phyloP scores from a whole-genome alignment of 2,888 invertebrate species.

The Acleris laterana region DNA sequence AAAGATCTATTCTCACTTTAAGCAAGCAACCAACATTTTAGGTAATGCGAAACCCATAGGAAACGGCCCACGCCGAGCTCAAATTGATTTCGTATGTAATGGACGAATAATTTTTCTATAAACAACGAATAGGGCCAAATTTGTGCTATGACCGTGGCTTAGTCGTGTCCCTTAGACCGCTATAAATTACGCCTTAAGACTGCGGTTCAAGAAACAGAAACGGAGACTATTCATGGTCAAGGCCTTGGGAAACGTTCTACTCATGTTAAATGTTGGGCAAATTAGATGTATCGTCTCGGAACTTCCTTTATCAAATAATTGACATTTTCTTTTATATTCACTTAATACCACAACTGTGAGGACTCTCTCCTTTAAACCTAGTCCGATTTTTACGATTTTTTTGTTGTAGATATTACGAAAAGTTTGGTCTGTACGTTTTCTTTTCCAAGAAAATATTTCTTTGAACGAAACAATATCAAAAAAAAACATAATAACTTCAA shows the following conservation, averaged over 20 bases:
- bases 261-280: not conserved
- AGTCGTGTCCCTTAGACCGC: slow-evolving; percentile 49
- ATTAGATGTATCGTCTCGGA: not conserved
- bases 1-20: slow-evolving; percentile 15
- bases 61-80: slow-evolving; percentile 2
- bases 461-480: no score
- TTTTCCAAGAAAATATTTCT: no score
- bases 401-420: no score
- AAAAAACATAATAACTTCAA: no score
- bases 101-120: slow-evolving; percentile 41
- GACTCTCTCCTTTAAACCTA: no score
- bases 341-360: no score
- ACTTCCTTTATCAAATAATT: not conserved
- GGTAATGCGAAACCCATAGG: slow-evolving; percentile 8
- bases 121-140: slow-evolving; percentile 34
- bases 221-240: slow-evolving; percentile 16
- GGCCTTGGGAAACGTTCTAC: not conserved
- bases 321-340: not conserved
- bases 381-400: no score
- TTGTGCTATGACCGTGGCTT: slow-evolving; percentile 33
- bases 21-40: slow-evolving; percentile 1
- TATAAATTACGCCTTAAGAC: slow-evolving; percentile 56
- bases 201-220: slow-evolving; percentile 43
- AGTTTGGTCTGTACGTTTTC: no score
- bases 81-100: slow-evolving; percentile 36